Base-by-base conservation (phyloP, 2,888 invertebrate genomes). In the Apamea epomidion region DNA sequence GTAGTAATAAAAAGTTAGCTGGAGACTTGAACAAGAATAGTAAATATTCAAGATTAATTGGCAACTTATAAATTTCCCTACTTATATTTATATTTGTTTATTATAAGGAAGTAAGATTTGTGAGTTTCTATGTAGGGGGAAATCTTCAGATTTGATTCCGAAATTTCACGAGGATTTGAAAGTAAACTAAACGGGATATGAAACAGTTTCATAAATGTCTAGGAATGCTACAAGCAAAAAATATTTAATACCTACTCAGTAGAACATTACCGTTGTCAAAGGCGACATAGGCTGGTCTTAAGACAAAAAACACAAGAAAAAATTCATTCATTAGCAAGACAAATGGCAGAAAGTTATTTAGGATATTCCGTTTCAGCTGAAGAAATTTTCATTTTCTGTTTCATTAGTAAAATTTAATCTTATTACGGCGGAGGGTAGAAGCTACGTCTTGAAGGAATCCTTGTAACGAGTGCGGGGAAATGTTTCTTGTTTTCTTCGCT, bases 321-420 rank as follows among this genome's bases (percentile, higher is more conserved):
- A 91, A 93, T 87, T 91, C 86, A 91, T 93, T 93, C 92, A 94
- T 94, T 94, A 93, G 90, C 82, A 93, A 94, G 94, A 95, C 92
- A 93, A 95, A 95, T 93, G 92, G 92, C 88, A 90, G 90, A 94
- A 94, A 94, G 93, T 94, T 94, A 95, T 95, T 94, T 93, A 92
- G 93, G 89, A 91, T 94, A 95, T 95, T 94, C 90, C 91, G 89
- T 93, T 94, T 92, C 91, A 89, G 90, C 90, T 92, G 90, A 92
- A 92, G 92, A 94, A 94, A 95, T 95, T 94, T 94, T 93, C 92
- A 95, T 96, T 95, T 96, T 96, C 94, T 94, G 94, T 96, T 96
- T 95, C 96, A 96, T 96, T 95, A 95, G 94, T 95, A 94, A 94
- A 95, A 95, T 95, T 95, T 94, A 94, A 96, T 96, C 94, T 94